Base-by-base conservation (phyloP, 2,797 vertebrate species). In the Lindbergichthys nudifrons region DNA sequence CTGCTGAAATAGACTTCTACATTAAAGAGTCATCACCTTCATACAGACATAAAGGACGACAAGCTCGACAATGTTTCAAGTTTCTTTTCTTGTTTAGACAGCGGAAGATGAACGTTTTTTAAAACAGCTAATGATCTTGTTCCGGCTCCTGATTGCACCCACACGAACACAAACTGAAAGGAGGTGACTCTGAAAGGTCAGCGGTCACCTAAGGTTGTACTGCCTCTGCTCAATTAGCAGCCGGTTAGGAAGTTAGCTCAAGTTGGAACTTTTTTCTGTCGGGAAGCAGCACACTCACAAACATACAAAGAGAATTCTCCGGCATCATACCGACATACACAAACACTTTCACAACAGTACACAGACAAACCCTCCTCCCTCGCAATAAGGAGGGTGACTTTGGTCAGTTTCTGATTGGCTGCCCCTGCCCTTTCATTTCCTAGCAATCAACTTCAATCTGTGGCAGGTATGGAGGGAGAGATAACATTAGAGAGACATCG, bases 351-450 rank as follows among this genome's bases (percentile, higher is more conserved):
- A 68, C 51, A 68, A 67, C 64, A 48, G 21, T 14, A 50, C 71
- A 65, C 42, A 62, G 32, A 52, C 18, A 21, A 32, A 41, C 39
- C 51, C 46, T 19, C 58, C 36, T 63, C 36, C 4, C 9, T 50
- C 4, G 3, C 2, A 5, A 52, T 39, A 77, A 77, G 77, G 70
- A 57, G 32, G 32, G 5, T 46, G 61, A 52, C 82, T 83, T 74
- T 78, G 79, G 84, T 79, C 83, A 75, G 81, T 82, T 81, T 78
- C 74, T 84, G 89, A 89, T 87, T 77, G 81, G 70, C 76, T 78
- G 66, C 79, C 75, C 68, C 26, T 75, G 75, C 73, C 87, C 83
- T 90, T 91, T 91, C 86, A 89, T 92, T 89, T 92, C 88, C 87
- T 47, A 75, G 84, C 84, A 89, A 88, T 92, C 88, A 82, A 53